Conservation (phyloP, 2,888 invertebrate genomes). For the Thymelicus acteon region DNA sequence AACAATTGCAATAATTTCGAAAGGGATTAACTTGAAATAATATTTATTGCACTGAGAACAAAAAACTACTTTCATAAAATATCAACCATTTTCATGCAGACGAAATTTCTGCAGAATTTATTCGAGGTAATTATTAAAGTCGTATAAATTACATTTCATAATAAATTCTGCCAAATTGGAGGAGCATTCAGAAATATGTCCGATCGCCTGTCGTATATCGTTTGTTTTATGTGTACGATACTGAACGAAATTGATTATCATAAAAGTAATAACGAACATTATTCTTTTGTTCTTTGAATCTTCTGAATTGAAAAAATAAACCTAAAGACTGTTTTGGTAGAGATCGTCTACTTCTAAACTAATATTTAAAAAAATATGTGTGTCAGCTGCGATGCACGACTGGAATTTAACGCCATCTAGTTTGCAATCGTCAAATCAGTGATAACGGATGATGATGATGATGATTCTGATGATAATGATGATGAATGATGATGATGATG, state of each 20-base stretch:
- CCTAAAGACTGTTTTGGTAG: no score
- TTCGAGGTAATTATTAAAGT: slow-evolving; percentile 44
- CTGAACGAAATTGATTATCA: slow-evolving; percentile 42
- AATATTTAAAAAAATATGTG: no score
- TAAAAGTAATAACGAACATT: slow-evolving; percentile 21
- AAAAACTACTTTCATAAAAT: slow-evolving; percentile 11
- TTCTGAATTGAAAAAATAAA: neutral
- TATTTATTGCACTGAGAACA: neutral
- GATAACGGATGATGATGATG: no score
- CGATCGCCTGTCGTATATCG: slow-evolving; percentile 45
- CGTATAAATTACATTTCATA: slow-evolving; percentile 47
- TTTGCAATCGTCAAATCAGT: no score
- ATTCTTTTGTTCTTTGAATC: slow-evolving; percentile 21
- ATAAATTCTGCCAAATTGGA: slow-evolving; percentile 49
- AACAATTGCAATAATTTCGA: neutral
- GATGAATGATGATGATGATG: no score
- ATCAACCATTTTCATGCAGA: slow-evolving; percentile 15
- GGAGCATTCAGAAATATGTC: slow-evolving; percentile 45
- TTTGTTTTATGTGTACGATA: slow-evolving; percentile 45
- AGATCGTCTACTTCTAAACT: no score
- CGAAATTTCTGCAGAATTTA: slow-evolving; percentile 29
- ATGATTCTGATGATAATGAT: no score
- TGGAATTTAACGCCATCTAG: no score
- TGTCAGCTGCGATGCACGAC: no score
- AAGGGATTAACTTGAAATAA: neutral